Base-by-base conservation (phyloP, 35 echinoderm and acorn worm genomes). In the Holothuria glaberrima region DNA sequence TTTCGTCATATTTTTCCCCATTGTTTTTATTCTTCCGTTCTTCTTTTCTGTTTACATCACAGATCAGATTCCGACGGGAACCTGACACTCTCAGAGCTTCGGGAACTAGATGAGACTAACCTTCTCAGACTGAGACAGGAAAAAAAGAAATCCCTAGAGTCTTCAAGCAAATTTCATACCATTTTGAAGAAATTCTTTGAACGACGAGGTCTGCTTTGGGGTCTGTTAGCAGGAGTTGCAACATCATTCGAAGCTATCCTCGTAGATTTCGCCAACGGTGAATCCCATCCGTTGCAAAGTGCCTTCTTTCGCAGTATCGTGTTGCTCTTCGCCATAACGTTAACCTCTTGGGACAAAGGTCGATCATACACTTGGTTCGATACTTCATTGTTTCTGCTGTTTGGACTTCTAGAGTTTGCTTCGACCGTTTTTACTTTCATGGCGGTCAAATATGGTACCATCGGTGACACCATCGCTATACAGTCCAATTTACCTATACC, bases 401-500 rank as follows among this genome's bases (percentile, higher is more conserved):
- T 84, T 63, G 80, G 80, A 30, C 24, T 84, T 19, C 61, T 84
- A 24, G 80, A 84, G 31, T 60, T 33, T 33, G 13, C 33, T 1
- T 84, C 80, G 6, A 84, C 80, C 9, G 80, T 84, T 17, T 84
- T 48, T 25, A 84, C 80, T 4, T 84, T 84, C 80, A 33, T 59
- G 80, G 80, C 80, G 9, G 46, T 84, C 0, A 59, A 84, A 30
- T 30, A 58, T 30, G 80, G 80, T 29, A 60, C 52, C 27, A 61
- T 84, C 57, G 80, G 80, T 84, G 80, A 84, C 80, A 54, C 58
- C 24, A 84, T 56, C 22, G 52, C 80, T 13, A 84, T 84, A 12
- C 80, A 84, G 58, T 48, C 80, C 29, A 84, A 84, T 33, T 30
- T 84, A 9, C 80, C 80, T 22, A 84, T 84, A 59, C 80, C 80